Percentiles rank a stretch among this genome's conserved stretches.
These are phyloP conservation scores for Enhydra lutris DNA, from an alignment of 2,113 vertebrate species.

Conservation along the genomic window DNA sequence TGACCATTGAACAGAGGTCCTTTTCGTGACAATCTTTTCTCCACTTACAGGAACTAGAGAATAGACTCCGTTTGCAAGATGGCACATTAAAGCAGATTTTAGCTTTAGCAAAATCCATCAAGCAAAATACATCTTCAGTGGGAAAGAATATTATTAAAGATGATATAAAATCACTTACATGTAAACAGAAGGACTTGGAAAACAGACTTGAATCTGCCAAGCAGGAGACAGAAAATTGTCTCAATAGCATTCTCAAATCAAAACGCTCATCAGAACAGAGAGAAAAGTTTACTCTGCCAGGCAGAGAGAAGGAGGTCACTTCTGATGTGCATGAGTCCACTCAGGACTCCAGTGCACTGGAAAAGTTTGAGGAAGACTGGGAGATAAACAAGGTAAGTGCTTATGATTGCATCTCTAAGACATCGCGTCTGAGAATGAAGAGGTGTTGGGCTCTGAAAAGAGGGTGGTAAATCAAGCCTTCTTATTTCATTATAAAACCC, in stretches of 20 bases:
- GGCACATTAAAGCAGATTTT: conserved; percentile 70
- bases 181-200: conserved; percentile 76
- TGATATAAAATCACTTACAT: conserved; percentile 77
- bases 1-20: background rate
- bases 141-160: conserved; percentile 80
- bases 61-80: conserved; percentile 68
- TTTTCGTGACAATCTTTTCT: conserved; percentile 63
- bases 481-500: conserved; percentile 67
- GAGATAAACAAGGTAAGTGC: conserved; percentile 75
- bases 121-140: conserved; percentile 79
- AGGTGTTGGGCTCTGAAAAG: conserved; percentile 39
- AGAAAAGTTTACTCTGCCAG: conserved; percentile 13
- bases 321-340: conserved; percentile 29
- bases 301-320: conserved; percentile 56
- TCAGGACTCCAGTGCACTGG: conserved; percentile 36
- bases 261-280: conserved; percentile 54
- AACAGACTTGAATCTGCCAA: conserved; percentile 77
- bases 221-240: conserved; percentile 64
- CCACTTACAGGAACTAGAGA: conserved; percentile 77
- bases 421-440: background rate
- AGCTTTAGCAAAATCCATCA: conserved; percentile 76
- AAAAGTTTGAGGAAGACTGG: conserved; percentile 48
- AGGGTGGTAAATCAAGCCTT: conserved; percentile 30
- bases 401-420: conserved; percentile 26
- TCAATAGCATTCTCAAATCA: conserved; percentile 66